phyloP scores from a whole-genome alignment of 1,140 invertebrate genomes.

The Streblospio benedicti region DNA sequence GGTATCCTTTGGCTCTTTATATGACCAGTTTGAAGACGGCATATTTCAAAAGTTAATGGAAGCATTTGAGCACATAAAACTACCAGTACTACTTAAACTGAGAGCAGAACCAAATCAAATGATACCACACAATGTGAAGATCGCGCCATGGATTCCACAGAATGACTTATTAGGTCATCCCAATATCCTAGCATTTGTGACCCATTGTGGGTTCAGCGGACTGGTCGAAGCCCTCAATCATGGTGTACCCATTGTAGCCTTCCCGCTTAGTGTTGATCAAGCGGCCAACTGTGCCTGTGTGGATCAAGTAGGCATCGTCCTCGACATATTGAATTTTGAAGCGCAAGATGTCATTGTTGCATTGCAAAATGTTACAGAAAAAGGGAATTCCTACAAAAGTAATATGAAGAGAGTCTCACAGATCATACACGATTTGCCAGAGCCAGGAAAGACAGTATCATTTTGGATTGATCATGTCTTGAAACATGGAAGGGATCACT shows the following conservation, averaged over 20 bases:
- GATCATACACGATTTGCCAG: slow-evolving; percentile 57
- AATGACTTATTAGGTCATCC: slow-evolving; percentile 63
- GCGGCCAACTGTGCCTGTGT: slow-evolving; percentile 43
- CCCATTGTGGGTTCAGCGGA: slow-evolving; percentile 65
- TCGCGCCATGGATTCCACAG: slow-evolving; percentile 69
- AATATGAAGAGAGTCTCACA: slow-evolving; percentile 50
- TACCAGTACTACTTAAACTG: slow-evolving; percentile 52
- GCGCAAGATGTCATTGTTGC: not conserved
- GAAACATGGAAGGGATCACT: slow-evolving; percentile 53
- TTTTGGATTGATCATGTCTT: slow-evolving; percentile 64
- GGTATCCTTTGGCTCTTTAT: not conserved
- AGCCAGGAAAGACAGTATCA: slow-evolving; percentile 58
- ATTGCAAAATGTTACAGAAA: not conserved
- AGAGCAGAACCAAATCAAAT: slow-evolving; percentile 47
- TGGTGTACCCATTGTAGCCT: slow-evolving; percentile 62
- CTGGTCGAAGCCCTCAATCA: slow-evolving; percentile 64
- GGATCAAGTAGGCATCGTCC: slow-evolving; percentile 36
- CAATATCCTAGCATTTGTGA: slow-evolving; percentile 55
- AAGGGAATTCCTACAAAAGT: slow-evolving; percentile 37
- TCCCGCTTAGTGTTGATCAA: slow-evolving; percentile 64
- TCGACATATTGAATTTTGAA: slow-evolving; percentile 7
- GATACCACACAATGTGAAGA: slow-evolving; percentile 60
- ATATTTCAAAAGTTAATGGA: slow-evolving; percentile 39
- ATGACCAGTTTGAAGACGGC: slow-evolving; percentile 5
- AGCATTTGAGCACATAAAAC: slow-evolving; percentile 47